Evolutionary conservation across 92 coral and sea anemone species (phyloP), one percentile per base, ranked within the genome.

Genomic region (Micromussa lordhowensis): DNA sequence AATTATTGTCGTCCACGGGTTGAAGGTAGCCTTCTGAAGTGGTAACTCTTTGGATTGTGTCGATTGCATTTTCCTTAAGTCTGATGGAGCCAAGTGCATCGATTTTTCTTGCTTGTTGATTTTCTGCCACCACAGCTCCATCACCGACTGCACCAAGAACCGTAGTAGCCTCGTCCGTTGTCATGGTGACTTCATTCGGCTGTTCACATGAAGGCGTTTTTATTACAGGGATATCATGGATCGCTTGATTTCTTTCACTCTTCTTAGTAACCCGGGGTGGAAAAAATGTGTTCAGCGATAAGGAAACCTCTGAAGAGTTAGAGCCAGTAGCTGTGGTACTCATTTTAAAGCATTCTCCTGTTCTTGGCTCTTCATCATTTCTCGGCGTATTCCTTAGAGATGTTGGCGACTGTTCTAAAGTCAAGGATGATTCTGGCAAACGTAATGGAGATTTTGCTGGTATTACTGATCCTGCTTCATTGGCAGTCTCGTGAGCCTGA

Each of bases 11-110:
- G 26, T 61, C 85, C 32, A 63, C 85, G 13, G 74, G 85, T 26
- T 81, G 75, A 63, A 81, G 75, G 32, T 81, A 81, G 15, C 26
- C 74, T 36, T 38, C 84, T 0, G 32, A 81, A 81, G 11, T 14
- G 22, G 26, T 36, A 0, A n/a, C n/a, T 81, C 26, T 34, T 24
- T 63, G 84, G 53, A 19, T 34, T 40, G 57, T 2, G 9, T 28
- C 55, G 64, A 16, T 35, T 55, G 1, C 69, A 16, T 7, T 78
- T 36, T 3, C 63, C 14, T 32, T 7, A 16, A 5, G 1, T 9
- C 5, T 30, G 1, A 32, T 32, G 16, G 77, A 11, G 17, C 31
- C 77, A 2, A 36, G 16, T 31, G 26, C 48, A 6, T 13, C 31
- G 28, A 22, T 14, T 57, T 36, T 21, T 38, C 26, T 55, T 7